These are phyloP conservation scores for Atherinosoma microstoma DNA, from an alignment of 2,797 vertebrate genomes.

Conservation along the genomic window DNA sequence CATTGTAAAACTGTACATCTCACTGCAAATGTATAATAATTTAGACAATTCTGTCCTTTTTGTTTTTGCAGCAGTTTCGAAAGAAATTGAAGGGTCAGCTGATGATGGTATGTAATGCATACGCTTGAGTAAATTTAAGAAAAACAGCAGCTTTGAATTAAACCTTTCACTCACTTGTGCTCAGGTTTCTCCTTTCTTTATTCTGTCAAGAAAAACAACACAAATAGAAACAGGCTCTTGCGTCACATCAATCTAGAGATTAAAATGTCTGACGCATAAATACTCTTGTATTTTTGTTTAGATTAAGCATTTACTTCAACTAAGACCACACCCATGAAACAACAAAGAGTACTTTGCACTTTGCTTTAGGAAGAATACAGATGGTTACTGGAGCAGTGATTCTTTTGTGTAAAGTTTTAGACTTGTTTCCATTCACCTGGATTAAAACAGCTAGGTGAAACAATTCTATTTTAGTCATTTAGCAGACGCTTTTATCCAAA, in stretches of 20 bases:
- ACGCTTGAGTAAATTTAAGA: constrained; percentile 3
- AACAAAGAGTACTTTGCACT: not conserved
- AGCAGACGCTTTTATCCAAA: no score
- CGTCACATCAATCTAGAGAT: constrained; percentile 3
- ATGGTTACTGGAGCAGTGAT: not conserved
- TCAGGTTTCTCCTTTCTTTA: not conserved
- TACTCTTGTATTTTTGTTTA: not conserved
- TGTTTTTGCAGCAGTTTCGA: constrained; percentile 51
- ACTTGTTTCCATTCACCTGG: not conserved
- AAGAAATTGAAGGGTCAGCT: constrained; percentile 66
- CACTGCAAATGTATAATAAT: not conserved
- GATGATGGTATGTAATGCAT: constrained; percentile 56
- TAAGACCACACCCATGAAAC: not conserved
- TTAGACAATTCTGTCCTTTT: not conserved
- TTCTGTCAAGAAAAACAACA: not conserved
- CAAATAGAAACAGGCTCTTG: not conserved
- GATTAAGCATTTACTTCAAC: not conserved
- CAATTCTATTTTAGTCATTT: not conserved
- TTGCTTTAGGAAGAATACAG: constrained; percentile 20
- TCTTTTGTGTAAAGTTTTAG: not conserved
- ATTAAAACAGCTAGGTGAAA: not conserved
- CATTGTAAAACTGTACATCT: not conserved
- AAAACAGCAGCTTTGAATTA: not conserved
- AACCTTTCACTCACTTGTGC: not conserved
- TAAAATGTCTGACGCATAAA: not conserved